phyloP scores from a whole-genome alignment of 2,113 vertebrate genomes.

The Nycticebus coucang region DNA sequence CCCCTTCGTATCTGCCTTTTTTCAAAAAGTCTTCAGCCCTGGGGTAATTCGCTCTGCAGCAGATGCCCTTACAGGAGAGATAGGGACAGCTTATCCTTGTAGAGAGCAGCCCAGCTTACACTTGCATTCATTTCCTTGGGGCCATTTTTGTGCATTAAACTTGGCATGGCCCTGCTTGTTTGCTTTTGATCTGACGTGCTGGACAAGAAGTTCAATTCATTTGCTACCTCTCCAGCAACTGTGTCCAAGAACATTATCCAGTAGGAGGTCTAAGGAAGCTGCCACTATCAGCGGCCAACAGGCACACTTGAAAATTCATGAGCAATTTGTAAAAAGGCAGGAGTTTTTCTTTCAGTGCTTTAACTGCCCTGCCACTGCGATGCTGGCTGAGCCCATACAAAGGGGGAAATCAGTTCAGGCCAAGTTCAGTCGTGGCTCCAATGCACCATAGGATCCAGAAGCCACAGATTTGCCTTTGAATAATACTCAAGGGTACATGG shows the following conservation, averaged over 20 bases:
- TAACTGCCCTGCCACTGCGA: constrained; percentile 32
- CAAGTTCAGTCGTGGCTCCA: not conserved
- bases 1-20: constrained; percentile 49
- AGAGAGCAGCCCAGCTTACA: not conserved
- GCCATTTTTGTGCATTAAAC: constrained; percentile 75
- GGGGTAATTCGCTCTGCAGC: constrained; percentile 53
- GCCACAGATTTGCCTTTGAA: not conserved
- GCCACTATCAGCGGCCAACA: constrained; percentile 78
- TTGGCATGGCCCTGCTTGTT: constrained; percentile 71
- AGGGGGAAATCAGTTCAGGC: constrained; percentile 22
- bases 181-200: constrained; percentile 72
- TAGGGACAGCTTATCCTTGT: constrained; percentile 42
- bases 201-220: constrained; percentile 77
- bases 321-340: constrained; percentile 69
- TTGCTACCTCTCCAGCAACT: constrained; percentile 77
- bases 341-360: constrained; percentile 44
- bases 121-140: constrained; percentile 72
- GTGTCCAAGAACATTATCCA: constrained; percentile 78
- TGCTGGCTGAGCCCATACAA: not conserved
- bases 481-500: not conserved
- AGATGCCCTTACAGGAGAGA: constrained; percentile 17
- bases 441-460: not conserved
- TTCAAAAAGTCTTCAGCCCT: constrained; percentile 66
- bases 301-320: constrained; percentile 83
- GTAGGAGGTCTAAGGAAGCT: constrained; percentile 76